A percentile compares a stretch with the other conserved stretches of the same genome.
phyloP scores from a whole-genome alignment of 2,113 vertebrate species.

The Cathartes aura region DNA sequence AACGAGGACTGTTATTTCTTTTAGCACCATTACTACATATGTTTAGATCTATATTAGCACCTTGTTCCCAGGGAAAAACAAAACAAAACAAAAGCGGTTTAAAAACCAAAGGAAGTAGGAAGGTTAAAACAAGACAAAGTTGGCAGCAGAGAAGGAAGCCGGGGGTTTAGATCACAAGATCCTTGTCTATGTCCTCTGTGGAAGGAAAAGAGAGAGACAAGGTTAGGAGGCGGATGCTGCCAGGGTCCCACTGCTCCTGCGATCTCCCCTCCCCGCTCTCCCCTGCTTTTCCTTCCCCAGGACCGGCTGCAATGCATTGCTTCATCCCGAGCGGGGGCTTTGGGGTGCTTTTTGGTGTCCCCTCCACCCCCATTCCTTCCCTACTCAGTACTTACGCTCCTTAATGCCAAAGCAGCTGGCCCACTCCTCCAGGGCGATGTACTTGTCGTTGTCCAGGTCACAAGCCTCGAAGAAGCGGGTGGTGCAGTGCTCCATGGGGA shows the following conservation, averaged over 20 bases:
- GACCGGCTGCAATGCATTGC: neutral
- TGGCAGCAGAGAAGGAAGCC: constrained; percentile 42
- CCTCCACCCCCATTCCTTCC: neutral
- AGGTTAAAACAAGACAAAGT: constrained; percentile 60
- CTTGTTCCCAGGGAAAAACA: constrained; percentile 80
- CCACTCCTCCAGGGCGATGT: constrained; percentile 98
- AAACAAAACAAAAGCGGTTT: constrained; percentile 73
- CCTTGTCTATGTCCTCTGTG: constrained; percentile 96
- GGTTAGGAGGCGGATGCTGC: neutral
- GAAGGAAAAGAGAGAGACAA: constrained; percentile 68
- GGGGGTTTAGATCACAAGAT: constrained; percentile 89
- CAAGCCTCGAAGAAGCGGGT: constrained; percentile 96
- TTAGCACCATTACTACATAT: constrained; percentile 92
- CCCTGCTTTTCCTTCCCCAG: neutral
- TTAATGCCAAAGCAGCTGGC: constrained; percentile 95
- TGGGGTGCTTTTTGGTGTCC: neutral
- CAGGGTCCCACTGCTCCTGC: neutral
- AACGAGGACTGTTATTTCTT: constrained; percentile 71
- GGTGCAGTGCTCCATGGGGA: constrained; percentile 99
- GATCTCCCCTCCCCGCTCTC: neutral
- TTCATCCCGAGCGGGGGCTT: neutral
- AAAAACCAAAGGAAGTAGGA: constrained; percentile 68
- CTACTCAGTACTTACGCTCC: constrained; percentile 85
- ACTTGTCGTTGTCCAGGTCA: constrained; percentile 93
- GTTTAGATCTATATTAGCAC: constrained; percentile 91